Evolutionary conservation across 2,113 vertebrate genomes (phyloP).

Genomic region (Daphoenositta chrysoptera): DNA sequence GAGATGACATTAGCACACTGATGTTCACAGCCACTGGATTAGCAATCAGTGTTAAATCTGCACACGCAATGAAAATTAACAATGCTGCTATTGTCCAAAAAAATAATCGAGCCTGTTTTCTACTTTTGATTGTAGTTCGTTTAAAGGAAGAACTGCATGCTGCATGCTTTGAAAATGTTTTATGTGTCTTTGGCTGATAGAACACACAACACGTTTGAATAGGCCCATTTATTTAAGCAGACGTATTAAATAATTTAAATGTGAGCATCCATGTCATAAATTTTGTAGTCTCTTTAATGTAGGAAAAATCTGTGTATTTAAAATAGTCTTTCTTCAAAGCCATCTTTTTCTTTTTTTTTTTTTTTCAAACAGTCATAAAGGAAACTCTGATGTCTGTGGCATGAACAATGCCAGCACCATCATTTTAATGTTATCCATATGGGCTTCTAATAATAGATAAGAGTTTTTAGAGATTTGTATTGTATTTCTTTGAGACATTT

Average conservation of each 20-base stretch:
- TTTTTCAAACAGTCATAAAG: slow-evolving; percentile 65
- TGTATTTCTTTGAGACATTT: slow-evolving; percentile 80
- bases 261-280: slow-evolving; percentile 73
- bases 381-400: slow-evolving; percentile 71
- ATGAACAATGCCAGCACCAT: slow-evolving; percentile 80
- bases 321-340: slow-evolving; percentile 75
- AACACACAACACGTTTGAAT: slow-evolving; percentile 74
- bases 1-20: not conserved
- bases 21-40: slow-evolving; percentile 28
- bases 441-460: slow-evolving; percentile 83
- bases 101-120: slow-evolving; percentile 62
- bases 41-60: slow-evolving; percentile 61
- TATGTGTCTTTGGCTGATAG: slow-evolving; percentile 69
- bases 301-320: slow-evolving; percentile 74
- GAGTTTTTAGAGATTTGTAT: slow-evolving; percentile 74
- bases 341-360: slow-evolving; percentile 11
- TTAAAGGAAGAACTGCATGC: slow-evolving; percentile 62
- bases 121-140: slow-evolving; percentile 71
- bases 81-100: slow-evolving; percentile 50
- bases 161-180: slow-evolving; percentile 69
- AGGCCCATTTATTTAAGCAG: slow-evolving; percentile 75
- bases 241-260: slow-evolving; percentile 78
- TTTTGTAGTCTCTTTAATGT: slow-evolving; percentile 72
- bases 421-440: slow-evolving; percentile 92
- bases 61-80: slow-evolving; percentile 64